These are phyloP conservation scores for Agonopterix subpropinquella DNA, from an alignment of 2,888 invertebrate genomes.

Conservation along the genomic window DNA sequence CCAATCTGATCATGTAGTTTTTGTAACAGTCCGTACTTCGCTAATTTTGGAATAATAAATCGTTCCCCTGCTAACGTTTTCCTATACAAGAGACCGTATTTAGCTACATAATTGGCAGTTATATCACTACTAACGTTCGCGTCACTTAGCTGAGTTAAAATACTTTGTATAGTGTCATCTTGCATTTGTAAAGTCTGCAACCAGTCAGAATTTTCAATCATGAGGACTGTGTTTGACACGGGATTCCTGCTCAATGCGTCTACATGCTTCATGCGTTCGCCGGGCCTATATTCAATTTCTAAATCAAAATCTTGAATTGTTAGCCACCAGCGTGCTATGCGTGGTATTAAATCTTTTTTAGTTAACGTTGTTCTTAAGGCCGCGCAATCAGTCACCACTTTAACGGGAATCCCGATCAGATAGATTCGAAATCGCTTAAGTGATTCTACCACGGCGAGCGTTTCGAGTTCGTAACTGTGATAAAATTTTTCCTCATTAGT, in stretches of 20 bases:
- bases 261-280: neutral
- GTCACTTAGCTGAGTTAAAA: neutral
- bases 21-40: neutral
- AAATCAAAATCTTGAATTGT: conserved; percentile 4
- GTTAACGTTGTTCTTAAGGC: conserved; percentile 4
- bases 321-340: conserved; percentile 10
- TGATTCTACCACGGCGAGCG: neutral
- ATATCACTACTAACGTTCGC: neutral
- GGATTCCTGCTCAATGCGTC: neutral
- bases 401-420: neutral
- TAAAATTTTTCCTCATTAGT: neutral
- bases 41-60: neutral
- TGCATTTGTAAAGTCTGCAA: neutral
- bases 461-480: conserved; percentile 2
- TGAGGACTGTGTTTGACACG: neutral
- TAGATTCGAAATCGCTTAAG: neutral
- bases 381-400: conserved; percentile 2
- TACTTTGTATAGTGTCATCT: neutral
- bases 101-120: neutral
- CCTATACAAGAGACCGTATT: neutral
- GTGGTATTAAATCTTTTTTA: conserved; percentile 8
- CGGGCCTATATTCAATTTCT: neutral
- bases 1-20: neutral
- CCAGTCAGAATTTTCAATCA: neutral
- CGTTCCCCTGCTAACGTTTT: neutral